Percentiles rank a stretch among this genome's conserved stretches.
phyloP scores from a whole-genome alignment of 2,888 invertebrate genomes.

The Theretra japonica region DNA sequence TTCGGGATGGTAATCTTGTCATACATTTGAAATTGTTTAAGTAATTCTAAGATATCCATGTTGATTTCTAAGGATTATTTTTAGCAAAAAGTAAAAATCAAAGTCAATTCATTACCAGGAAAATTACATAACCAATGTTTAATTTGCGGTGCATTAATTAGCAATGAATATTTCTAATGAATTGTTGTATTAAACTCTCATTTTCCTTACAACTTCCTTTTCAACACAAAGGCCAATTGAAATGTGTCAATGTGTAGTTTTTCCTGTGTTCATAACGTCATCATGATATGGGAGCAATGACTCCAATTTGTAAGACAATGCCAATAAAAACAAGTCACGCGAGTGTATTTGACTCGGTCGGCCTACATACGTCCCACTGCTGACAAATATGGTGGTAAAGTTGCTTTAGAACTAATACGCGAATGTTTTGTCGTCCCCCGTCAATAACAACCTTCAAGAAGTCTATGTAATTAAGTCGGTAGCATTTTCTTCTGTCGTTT shows the following conservation, averaged over 20 bases:
- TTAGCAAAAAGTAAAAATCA: too few relatives aligned
- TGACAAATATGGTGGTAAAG: neutral
- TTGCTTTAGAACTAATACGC: neutral
- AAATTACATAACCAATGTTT: too few relatives aligned
- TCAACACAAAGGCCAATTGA: neutral
- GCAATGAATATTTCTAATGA: too few relatives aligned
- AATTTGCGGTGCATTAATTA: too few relatives aligned
- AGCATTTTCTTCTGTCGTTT: too few relatives aligned
- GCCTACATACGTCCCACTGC: neutral
- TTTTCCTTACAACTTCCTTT: neutral
- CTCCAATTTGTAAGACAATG: conserved; percentile 8
- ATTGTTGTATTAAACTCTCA: too few relatives aligned
- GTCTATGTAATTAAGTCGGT: too few relatives aligned
- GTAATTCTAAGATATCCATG: too few relatives aligned
- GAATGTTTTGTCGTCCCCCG: neutral
- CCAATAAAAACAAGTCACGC: conserved; percentile 12
- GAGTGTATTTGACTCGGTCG: neutral
- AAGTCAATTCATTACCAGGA: too few relatives aligned
- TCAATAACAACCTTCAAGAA: neutral
- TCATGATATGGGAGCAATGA: neutral
- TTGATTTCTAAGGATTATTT: too few relatives aligned
- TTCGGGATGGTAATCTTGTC: too few relatives aligned
- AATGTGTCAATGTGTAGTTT: neutral
- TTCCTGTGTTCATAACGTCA: conserved; percentile 2
- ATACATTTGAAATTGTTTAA: too few relatives aligned